Percentiles rank a stretch among this genome's conserved stretches.
phyloP scores from a whole-genome alignment of 2,113 vertebrate genomes.

The Isichthys henryi region DNA sequence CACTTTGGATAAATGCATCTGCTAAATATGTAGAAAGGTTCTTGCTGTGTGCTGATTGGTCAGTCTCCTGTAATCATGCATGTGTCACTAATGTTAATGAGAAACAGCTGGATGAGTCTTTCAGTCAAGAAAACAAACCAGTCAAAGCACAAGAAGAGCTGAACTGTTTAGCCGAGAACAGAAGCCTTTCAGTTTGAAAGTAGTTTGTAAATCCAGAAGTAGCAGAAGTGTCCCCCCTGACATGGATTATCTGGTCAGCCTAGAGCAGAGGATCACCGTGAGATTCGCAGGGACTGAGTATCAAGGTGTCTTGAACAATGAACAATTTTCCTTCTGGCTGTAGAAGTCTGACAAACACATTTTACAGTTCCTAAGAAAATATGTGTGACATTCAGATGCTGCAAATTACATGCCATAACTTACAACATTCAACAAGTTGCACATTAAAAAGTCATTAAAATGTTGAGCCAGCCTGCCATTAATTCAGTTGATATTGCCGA shows the following conservation, averaged over 20 bases:
- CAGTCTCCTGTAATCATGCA: no score
- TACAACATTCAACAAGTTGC: neutral
- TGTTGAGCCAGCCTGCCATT: neutral
- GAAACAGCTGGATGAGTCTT: no score
- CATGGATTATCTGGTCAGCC: no score
- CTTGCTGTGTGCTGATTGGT: no score
- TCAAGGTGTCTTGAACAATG: neutral
- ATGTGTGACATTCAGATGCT: neutral
- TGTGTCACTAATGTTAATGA: no score
- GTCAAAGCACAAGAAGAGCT: no score
- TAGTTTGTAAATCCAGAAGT: no score
- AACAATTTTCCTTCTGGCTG: neutral
- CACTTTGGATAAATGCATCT: neutral
- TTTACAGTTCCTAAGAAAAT: neutral
- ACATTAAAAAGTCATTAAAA: conserved; percentile 16
- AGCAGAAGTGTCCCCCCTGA: no score
- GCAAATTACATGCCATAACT: neutral
- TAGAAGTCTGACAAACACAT: neutral
- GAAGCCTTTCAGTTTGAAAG: no score
- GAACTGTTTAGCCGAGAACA: no score
- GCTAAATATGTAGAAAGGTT: neutral
- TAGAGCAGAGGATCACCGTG: neutral
- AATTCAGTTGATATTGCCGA: neutral
- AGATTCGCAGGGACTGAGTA: neutral
- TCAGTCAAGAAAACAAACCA: no score